Evolutionary conservation across 2,113 vertebrate species (phyloP).

Genomic region (Alligator mississippiensis): DNA sequence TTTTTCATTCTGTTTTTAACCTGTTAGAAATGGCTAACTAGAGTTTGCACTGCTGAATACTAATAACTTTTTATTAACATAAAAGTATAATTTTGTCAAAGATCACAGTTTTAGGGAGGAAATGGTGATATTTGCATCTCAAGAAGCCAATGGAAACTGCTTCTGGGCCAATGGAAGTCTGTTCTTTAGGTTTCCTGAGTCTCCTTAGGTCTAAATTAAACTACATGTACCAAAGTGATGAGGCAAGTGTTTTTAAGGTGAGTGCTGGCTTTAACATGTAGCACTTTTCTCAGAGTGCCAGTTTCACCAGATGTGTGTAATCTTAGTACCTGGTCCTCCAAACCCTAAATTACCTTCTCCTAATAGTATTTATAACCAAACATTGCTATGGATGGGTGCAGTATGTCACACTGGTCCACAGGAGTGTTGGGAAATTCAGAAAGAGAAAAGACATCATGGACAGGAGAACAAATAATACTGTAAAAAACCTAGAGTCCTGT

Average conservation of each 20-base stretch:
- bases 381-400: slow-evolving; percentile 37
- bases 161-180: slow-evolving; percentile 12
- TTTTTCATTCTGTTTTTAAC: slow-evolving; percentile 56
- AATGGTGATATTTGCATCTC: slow-evolving; percentile 42
- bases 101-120: slow-evolving; percentile 6
- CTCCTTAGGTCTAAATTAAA: slow-evolving; percentile 54
- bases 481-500: slow-evolving; percentile 42
- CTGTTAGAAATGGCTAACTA: slow-evolving; percentile 52
- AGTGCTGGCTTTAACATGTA: slow-evolving; percentile 23
- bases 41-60: slow-evolving; percentile 54
- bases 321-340: slow-evolving; percentile 57
- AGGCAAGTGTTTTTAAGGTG: slow-evolving; percentile 27
- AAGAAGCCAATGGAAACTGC: neutral
- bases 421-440: slow-evolving; percentile 12
- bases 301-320: slow-evolving; percentile 51
- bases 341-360: slow-evolving; percentile 60
- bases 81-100: slow-evolving; percentile 65
- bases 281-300: neutral
- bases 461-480: slow-evolving; percentile 43
- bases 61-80: slow-evolving; percentile 51
- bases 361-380: slow-evolving; percentile 51
- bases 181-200: slow-evolving; percentile 7
- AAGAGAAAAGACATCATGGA: slow-evolving; percentile 11
- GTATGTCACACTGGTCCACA: slow-evolving; percentile 22
- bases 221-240: slow-evolving; percentile 42